phyloP scores from a whole-genome alignment of 2,113 vertebrate species.

The Synodontis membranacea region DNA sequence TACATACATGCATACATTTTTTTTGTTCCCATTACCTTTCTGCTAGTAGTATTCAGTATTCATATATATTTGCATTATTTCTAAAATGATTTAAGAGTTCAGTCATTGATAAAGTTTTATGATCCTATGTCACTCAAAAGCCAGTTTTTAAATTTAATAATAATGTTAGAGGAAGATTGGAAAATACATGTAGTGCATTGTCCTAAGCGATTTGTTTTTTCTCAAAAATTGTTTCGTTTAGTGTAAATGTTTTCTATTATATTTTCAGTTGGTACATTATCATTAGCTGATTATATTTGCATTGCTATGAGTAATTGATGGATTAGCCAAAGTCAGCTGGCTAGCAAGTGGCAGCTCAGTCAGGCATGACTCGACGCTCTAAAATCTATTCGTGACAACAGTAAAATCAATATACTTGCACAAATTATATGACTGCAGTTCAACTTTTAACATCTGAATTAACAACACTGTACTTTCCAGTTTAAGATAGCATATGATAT shows the following conservation, averaged over 20 bases:
- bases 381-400: too few species aligned
- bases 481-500: not conserved
- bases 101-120: not conserved
- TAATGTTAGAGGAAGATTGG: not conserved
- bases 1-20: not conserved
- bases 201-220: not conserved
- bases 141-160: not conserved
- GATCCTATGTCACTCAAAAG: not conserved
- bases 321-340: not conserved
- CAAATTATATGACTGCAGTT: not conserved
- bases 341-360: not conserved
- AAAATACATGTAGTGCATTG: not conserved
- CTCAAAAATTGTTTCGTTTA: not conserved
- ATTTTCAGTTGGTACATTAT: not conserved
- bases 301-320: not conserved
- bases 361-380: not conserved
- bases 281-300: not conserved
- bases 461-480: not conserved
- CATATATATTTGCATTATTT: not conserved
- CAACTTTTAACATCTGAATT: not conserved
- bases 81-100: not conserved
- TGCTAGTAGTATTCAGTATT: not conserved
- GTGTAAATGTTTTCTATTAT: not conserved
- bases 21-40: not conserved
- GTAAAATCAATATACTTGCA: not conserved